Conservation (phyloP, 2,888 invertebrate genomes). For the Rhamphomyia laevipes region DNA sequence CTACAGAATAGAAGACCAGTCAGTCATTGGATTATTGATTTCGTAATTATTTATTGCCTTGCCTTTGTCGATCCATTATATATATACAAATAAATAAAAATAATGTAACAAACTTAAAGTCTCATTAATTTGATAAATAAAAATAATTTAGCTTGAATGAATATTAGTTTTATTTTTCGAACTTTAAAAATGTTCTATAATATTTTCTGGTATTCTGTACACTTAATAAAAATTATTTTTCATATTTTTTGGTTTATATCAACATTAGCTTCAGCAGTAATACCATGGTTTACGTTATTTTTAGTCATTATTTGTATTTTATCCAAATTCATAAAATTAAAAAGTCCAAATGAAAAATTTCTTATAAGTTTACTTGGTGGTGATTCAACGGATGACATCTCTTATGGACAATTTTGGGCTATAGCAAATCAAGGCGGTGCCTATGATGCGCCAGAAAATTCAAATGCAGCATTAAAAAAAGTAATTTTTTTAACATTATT, state of each 20-base stretch:
- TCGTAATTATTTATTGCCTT: too few species aligned
- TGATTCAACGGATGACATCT: conserved; percentile 28
- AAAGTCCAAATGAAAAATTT: conserved; percentile 31
- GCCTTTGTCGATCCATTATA: too few species aligned
- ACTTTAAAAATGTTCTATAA: conserved; percentile 34
- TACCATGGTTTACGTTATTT: conserved; percentile 34
- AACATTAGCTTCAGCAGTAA: conserved; percentile 30
- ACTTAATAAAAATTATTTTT: conserved; percentile 30
- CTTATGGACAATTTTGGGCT: conserved; percentile 25
- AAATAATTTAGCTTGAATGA: conserved; percentile 6
- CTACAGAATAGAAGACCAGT: too few species aligned
- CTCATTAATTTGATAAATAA: too few species aligned
- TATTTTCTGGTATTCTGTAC: conserved; percentile 30
- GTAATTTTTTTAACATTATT: not conserved
- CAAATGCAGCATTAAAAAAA: conserved; percentile 32
- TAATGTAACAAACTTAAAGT: too few species aligned
- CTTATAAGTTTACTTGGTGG: conserved; percentile 27
- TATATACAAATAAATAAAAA: too few species aligned
- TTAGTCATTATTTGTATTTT: conserved; percentile 31
- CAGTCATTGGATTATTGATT: too few species aligned
- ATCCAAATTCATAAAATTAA: conserved; percentile 35
- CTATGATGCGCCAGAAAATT: conserved; percentile 37
- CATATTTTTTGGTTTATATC: conserved; percentile 35
- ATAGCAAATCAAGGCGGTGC: conserved; percentile 33
- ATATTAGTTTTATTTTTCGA: conserved; percentile 7